Evolutionary conservation across 2,113 vertebrate genomes (phyloP).

Genomic region (Trachemys scripta): DNA sequence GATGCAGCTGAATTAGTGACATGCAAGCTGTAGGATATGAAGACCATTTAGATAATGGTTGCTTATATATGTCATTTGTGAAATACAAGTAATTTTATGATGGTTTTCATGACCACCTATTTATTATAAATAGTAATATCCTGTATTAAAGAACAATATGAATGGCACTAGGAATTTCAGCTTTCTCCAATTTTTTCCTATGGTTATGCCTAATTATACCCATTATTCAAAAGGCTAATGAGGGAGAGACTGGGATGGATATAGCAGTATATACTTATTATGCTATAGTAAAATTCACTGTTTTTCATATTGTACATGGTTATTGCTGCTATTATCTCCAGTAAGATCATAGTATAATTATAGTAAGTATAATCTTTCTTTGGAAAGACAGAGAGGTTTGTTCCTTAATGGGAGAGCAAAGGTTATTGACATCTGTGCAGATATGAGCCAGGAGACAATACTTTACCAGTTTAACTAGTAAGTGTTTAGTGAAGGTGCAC

Average conservation of each 20-base stretch:
- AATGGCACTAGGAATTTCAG: conserved; percentile 9
- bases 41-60: not conserved
- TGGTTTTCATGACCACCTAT: not conserved
- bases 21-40: not conserved
- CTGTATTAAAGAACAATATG: not conserved
- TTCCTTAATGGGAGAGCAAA: conserved; percentile 39
- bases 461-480: not conserved
- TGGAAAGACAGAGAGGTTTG: conserved; percentile 42
- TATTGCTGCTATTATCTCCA: not conserved
- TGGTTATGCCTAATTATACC: conserved; percentile 6
- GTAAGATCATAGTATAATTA: conserved; percentile 18
- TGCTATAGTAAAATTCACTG: conserved; percentile 18
- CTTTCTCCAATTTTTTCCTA: not conserved
- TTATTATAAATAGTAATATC: conserved; percentile 25
- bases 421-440: conserved; percentile 30
- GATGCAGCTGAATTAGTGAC: not conserved
- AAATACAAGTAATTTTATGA: not conserved
- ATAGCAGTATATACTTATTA: not conserved
- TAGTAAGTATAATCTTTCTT: conserved; percentile 43
- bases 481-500: conserved; percentile 37
- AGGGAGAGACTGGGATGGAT: conserved; percentile 18
- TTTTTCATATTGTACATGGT: conserved; percentile 25
- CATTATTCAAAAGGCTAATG: conserved; percentile 10
- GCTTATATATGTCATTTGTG: conserved; percentile 3
- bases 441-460: conserved; percentile 3